A percentile compares a stretch with the other conserved stretches of the same genome.
These are phyloP conservation scores for Odobenus rosmarus DNA, from an alignment of 2,113 vertebrate genomes.

Conservation along the genomic window DNA sequence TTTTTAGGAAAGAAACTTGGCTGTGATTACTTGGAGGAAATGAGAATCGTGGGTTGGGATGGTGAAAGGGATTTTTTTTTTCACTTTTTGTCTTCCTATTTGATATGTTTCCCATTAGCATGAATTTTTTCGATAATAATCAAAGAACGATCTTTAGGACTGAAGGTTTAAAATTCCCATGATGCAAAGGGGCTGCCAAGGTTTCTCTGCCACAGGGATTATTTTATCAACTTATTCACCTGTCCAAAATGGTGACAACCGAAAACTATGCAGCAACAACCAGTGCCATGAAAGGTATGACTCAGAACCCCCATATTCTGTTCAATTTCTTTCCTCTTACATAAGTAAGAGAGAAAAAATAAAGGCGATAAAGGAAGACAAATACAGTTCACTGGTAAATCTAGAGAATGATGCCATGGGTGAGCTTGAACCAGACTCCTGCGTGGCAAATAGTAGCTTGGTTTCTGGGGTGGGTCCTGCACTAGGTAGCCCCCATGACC, in stretches of 20 bases:
- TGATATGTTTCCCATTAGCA: background rate
- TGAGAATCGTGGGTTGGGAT: background rate
- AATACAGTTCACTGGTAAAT: background rate
- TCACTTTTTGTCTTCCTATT: background rate
- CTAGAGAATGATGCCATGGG: background rate
- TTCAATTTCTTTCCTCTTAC: background rate
- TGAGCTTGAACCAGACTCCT: background rate
- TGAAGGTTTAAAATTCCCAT: background rate
- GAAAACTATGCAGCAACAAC: background rate
- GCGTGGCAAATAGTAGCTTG: background rate
- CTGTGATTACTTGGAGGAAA: background rate
- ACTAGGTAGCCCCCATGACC: background rate
- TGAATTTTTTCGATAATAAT: background rate
- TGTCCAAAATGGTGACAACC: background rate
- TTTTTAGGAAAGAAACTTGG: background rate
- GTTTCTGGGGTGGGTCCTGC: background rate
- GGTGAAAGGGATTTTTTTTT: background rate
- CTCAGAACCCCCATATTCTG: background rate
- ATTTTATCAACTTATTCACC: background rate
- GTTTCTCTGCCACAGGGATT: background rate
- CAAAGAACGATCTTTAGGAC: background rate
- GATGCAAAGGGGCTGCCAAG: background rate
- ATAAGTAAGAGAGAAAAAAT: background rate
- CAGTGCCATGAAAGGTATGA: background rate
- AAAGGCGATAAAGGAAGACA: background rate